These are phyloP conservation scores for Allacma fusca DNA, from an alignment of 2,888 invertebrate genomes.

Conservation along the genomic window DNA sequence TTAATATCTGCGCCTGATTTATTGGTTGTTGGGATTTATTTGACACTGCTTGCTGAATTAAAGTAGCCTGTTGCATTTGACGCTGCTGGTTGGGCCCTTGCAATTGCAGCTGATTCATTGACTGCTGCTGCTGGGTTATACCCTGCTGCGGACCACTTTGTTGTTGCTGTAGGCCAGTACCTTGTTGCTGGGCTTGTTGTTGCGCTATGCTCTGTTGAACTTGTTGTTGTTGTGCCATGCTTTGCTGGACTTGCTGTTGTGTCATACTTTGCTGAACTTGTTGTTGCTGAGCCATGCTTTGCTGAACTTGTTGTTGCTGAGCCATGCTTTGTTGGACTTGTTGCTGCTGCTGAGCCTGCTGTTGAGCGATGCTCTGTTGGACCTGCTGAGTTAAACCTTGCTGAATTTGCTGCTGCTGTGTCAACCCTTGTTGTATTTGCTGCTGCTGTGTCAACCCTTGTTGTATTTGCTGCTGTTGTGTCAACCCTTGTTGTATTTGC, in stretches of 20 bases:
- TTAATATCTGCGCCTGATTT: background rate
- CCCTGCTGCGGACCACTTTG: background rate
- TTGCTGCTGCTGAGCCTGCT: constrained; percentile 16
- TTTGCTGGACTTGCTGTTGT: background rate
- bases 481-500: background rate
- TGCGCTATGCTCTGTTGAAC: background rate
- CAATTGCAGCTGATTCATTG: background rate
- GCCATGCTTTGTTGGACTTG: constrained; percentile 18
- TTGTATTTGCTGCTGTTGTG: background rate
- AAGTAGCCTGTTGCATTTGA: background rate
- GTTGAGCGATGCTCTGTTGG: constrained; percentile 18
- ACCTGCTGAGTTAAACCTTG: background rate
- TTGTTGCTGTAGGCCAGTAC: background rate
- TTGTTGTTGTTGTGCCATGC: background rate
- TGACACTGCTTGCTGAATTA: background rate
- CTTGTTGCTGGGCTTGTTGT: background rate
- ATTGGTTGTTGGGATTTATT: background rate
- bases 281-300: constrained; percentile 23
- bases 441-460: background rate
- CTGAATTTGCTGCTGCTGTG: background rate
- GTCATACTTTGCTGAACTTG: background rate
- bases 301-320: constrained; percentile 22
- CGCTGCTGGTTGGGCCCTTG: background rate
- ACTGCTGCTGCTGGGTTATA: background rate
- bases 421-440: background rate